Percentiles rank a stretch among this genome's conserved stretches.
phyloP scores from a whole-genome alignment of 2,113 vertebrate species.

The Caloenas nicobarica region DNA sequence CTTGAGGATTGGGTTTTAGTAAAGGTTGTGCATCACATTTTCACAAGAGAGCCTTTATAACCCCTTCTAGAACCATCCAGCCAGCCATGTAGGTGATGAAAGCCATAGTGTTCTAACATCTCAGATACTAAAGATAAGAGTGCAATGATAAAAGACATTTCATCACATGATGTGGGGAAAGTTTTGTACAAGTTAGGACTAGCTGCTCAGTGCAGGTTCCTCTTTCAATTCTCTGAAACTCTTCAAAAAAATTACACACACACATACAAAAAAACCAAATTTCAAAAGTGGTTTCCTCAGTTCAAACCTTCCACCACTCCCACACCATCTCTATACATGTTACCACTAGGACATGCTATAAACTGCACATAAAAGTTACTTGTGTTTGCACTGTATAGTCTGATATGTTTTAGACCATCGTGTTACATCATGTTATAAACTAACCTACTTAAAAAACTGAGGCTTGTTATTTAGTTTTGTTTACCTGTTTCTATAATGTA shows the following conservation, averaged over 20 bases:
- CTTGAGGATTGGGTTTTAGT: neutral
- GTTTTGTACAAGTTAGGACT: neutral
- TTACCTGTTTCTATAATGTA: neutral
- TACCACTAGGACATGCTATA: neutral
- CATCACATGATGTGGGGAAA: conserved; percentile 24
- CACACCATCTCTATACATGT: neutral
- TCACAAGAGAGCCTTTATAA: neutral
- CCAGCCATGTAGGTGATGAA: neutral
- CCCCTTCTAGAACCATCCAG: neutral
- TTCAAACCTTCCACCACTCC: neutral
- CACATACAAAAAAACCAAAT: neutral
- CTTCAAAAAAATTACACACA: neutral
- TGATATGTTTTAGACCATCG: neutral
- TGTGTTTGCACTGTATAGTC: neutral
- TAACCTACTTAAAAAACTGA: neutral
- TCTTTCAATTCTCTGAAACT: conserved; percentile 60
- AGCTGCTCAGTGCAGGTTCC: conserved; percentile 29
- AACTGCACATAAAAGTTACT: neutral
- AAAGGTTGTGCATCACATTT: neutral
- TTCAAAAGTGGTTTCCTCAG: conserved; percentile 22
- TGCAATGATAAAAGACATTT: conserved; percentile 9
- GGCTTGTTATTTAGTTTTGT: neutral
- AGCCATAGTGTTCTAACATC: neutral
- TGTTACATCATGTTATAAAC: neutral
- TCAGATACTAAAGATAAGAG: neutral